phyloP scores from a whole-genome alignment of 92 coral and sea anemone genomes.

The Epizoanthus rinbou region DNA sequence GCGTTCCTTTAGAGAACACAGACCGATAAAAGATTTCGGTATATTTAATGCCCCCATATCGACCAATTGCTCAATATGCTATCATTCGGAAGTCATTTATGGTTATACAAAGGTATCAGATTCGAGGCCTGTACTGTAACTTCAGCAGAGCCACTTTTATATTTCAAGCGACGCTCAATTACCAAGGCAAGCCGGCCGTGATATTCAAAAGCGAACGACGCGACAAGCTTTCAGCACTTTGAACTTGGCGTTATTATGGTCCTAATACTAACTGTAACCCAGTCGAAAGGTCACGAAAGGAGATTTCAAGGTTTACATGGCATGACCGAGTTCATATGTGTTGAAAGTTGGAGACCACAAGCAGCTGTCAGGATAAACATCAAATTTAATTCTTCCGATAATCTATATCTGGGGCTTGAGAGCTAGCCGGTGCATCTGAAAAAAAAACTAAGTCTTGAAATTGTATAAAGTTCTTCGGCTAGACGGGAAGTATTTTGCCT shows the following conservation, averaged over 20 bases:
- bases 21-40: constrained; percentile 8
- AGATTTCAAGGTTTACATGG: constrained; percentile 6
- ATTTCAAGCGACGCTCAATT: neutral
- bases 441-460: constrained; percentile 3
- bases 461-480: constrained; percentile 29
- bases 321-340: constrained; percentile 36
- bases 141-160: neutral
- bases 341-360: constrained; percentile 44
- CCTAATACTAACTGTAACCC: neutral
- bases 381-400: constrained; percentile 36
- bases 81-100: constrained; percentile 40
- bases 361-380: constrained; percentile 40
- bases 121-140: constrained; percentile 17
- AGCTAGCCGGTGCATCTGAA: neutral
- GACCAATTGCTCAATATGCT: constrained; percentile 35
- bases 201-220: neutral
- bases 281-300: constrained; percentile 33
- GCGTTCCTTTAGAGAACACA: constrained; percentile 22
- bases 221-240: constrained; percentile 38
- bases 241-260: neutral
- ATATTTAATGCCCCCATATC: neutral
- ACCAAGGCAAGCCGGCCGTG: neutral
- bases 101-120: constrained; percentile 25
- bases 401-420: neutral
- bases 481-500: constrained; percentile 46